phyloP scores from a whole-genome alignment of 2,113 vertebrate species.

The Poeciliopsis retropinna region DNA sequence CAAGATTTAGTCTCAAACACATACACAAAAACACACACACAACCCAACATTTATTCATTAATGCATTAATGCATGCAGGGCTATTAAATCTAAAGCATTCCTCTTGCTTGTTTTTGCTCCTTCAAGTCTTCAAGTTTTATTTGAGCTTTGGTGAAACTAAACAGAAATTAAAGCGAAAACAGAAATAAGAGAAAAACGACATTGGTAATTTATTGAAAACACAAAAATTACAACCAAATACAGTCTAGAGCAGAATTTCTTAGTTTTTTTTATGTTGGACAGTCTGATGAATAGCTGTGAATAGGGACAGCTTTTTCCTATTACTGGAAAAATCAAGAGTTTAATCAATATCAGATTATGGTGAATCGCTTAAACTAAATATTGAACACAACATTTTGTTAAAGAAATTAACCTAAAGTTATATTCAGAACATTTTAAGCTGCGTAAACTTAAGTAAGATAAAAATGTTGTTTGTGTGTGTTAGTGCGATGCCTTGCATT shows the following conservation, averaged over 20 bases:
- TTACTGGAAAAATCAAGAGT: constrained; percentile 25
- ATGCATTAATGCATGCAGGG: constrained; percentile 56
- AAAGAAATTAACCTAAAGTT: neutral
- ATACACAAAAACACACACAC: constrained; percentile 1
- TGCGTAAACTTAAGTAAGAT: too few relatives aligned
- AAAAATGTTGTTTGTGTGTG: too few relatives aligned
- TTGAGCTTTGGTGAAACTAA: neutral
- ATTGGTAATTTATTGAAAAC: neutral
- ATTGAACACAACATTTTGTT: neutral
- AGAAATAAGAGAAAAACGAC: neutral
- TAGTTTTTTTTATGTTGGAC: constrained; percentile 19
- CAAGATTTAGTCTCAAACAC: constrained; percentile 15
- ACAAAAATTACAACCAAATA: constrained; percentile 8
- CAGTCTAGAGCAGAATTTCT: constrained; percentile 1
- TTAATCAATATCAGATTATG: constrained; percentile 1
- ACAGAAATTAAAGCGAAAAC: neutral
- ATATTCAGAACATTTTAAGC: neutral
- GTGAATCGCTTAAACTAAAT: constrained; percentile 13
- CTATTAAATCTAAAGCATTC: constrained; percentile 16
- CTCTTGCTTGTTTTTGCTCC: neutral
- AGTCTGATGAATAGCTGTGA: constrained; percentile 36
- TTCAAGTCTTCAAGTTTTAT: neutral
- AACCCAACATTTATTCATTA: constrained; percentile 37
- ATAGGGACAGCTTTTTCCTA: constrained; percentile 22
- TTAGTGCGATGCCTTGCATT: too few relatives aligned